Evolutionary conservation across 2,797 vertebrate genomes (phyloP), one percentile per base, ranked within the genome.

Genomic region (Periparus ater): DNA sequence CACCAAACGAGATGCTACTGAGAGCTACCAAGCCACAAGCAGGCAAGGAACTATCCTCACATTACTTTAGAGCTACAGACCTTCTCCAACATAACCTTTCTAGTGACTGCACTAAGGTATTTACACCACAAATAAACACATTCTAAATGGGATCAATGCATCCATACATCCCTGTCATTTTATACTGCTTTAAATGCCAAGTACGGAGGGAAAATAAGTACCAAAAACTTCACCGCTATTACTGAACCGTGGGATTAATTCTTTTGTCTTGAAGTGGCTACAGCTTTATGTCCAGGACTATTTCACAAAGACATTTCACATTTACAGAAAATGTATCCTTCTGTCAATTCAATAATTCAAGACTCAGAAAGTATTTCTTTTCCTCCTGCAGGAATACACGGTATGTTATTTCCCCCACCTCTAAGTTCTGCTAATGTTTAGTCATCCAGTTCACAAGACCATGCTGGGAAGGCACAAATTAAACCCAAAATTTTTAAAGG

Each of bases 391-490:
- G 60, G 32, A 88, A 85, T 17, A 13, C 10, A 25, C 1, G 3
- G 26, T 11, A 25, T 27, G 19, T 9, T 80, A 48, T 30, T 42
- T 27, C 5, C 19, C 13, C 4, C 17, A 57, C 11, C 21, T 51
- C 22, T 20, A 74, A 27, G 16, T 30, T 74, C 57, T 9, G 1
- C 40, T 47, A 63, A 42, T 29, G 20, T 94, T 79, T 10, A 71
- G 19, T 25, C n/a, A 91, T 45, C 15, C 10, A 44, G 27, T 21
- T 62, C 51, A 85, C 10, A 71, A 57, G 44, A 80, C 42, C 16
- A 30, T 0, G 9, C 17, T 53, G 10, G 6, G 30, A 89, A 77
- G 23, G 36, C 29, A 54, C 0, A 0, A 87, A 74, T 15, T 60
- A 63, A 78, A 58, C 13, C 11, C 22, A 3, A 34, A 10, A 22